phyloP scores from a whole-genome alignment of 1,140 invertebrate species.

The Brachionus paranguensis region DNA sequence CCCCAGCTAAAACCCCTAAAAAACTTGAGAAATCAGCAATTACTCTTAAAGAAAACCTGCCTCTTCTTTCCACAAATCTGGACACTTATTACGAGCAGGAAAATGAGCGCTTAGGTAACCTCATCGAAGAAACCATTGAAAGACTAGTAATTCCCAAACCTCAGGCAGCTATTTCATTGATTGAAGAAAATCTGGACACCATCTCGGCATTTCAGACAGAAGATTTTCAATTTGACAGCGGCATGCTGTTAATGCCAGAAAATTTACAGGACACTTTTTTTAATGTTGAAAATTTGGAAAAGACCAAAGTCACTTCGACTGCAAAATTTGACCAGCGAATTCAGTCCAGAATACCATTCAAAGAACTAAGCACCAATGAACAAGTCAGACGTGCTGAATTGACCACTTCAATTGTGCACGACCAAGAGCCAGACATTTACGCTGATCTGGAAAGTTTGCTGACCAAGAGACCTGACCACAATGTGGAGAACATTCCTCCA shows the following conservation, averaged over 20 bases:
- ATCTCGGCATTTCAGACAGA: not conserved
- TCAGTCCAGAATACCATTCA: not conserved
- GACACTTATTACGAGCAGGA: not conserved
- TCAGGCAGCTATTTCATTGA: not conserved
- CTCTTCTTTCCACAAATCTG: not conserved
- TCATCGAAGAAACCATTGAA: not conserved
- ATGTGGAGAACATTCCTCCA: not conserved
- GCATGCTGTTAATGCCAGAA: not conserved
- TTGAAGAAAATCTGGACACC: not conserved
- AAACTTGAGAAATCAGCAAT: not conserved
- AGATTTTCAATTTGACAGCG: not conserved
- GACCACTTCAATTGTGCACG: not conserved
- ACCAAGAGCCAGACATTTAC: not conserved
- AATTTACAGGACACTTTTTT: constrained; percentile 18
- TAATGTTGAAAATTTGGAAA: constrained; percentile 21
- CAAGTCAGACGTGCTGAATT: not conserved
- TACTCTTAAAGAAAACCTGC: not conserved
- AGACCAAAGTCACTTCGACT: not conserved
- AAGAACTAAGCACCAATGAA: constrained; percentile 19
- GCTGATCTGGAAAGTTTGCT: constrained; percentile 5
- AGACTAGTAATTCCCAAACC: not conserved
- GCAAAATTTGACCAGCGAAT: not conserved
- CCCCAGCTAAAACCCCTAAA: not conserved
- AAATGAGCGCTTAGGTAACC: not conserved
- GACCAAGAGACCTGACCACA: not conserved